Percentiles rank a stretch among this genome's conserved stretches.
Conservation (phyloP, 2,113 vertebrate species). For the Rhabdornis inornatus region DNA sequence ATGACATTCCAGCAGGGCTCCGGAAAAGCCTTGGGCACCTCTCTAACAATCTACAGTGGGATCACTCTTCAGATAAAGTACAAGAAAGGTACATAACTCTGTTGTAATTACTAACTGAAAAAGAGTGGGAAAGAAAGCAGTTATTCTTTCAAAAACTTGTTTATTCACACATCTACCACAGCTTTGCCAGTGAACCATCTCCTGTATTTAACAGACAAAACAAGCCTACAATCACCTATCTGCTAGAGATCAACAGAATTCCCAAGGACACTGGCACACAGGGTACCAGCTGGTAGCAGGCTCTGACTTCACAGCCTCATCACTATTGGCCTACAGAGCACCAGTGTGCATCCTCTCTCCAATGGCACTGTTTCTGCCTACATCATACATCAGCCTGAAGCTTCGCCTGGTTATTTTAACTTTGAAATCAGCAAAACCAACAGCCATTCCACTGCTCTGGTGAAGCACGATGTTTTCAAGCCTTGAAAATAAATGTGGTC, state of each 20-base stretch:
- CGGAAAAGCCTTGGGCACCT: neutral
- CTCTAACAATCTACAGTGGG: neutral
- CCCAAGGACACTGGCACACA: neutral
- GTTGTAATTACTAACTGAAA: neutral
- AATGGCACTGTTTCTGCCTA: neutral
- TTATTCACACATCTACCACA: neutral
- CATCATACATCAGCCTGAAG: neutral
- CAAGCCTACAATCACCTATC: neutral
- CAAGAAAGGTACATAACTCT: neutral
- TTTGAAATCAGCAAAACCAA: neutral
- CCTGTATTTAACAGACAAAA: neutral
- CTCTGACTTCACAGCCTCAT: neutral
- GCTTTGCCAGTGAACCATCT: neutral
- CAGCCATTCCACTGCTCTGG: neutral
- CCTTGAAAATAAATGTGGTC: neutral
- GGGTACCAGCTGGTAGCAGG: neutral
- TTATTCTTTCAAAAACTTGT: neutral
- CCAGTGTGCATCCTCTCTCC: neutral
- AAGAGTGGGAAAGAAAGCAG: neutral
- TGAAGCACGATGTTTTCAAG: neutral
- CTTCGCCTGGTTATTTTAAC: neutral
- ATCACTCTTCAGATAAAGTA: neutral
- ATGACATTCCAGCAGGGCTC: neutral
- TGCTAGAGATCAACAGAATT: accelerated
- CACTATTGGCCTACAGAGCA: neutral